Conservation (phyloP, 1,140 invertebrate genomes). For the Drosophila parabipectinata region DNA sequence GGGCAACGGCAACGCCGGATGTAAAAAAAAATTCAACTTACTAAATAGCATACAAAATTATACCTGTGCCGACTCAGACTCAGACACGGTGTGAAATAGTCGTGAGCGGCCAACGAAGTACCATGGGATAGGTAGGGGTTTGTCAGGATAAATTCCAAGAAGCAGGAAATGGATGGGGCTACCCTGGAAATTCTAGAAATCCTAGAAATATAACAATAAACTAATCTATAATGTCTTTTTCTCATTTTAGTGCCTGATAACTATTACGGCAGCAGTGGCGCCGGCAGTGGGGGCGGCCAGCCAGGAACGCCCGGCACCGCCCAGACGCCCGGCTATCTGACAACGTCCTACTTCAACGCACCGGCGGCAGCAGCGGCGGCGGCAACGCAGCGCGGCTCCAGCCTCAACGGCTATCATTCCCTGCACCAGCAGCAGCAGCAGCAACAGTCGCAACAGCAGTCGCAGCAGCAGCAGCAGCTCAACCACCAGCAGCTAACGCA, state of each 20-base stretch:
- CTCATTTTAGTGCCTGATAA: conserved; percentile 74
- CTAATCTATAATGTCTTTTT: neutral
- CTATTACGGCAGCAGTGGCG: conserved; percentile 70
- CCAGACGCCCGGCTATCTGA: conserved; percentile 61
- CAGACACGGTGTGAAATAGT: conserved; percentile 52
- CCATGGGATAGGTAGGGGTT: conserved; percentile 42
- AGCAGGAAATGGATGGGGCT: no score
- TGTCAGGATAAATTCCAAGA: neutral
- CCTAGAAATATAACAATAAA: no score
- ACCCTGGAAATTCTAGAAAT: no score
- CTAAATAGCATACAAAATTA: conserved; percentile 74
- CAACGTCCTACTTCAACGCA: conserved; percentile 80
- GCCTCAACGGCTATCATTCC: conserved; percentile 76
- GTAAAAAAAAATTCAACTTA: conserved; percentile 70
- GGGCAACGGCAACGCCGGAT: conserved; percentile 61
- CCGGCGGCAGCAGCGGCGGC: conserved; percentile 73
- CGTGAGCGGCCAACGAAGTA: conserved; percentile 31
- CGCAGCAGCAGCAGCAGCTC: conserved; percentile 67
- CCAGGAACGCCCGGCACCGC: conserved; percentile 42
- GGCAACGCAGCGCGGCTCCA: conserved; percentile 60
- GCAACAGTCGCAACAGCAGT: conserved; percentile 80
- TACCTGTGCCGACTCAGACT: conserved; percentile 35
- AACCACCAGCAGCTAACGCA: conserved; percentile 71
- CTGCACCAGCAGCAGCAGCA: conserved; percentile 78
- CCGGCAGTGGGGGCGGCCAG: conserved; percentile 55